phyloP scores from a whole-genome alignment of 2,113 vertebrate genomes.

The Hoplias malabaricus region DNA sequence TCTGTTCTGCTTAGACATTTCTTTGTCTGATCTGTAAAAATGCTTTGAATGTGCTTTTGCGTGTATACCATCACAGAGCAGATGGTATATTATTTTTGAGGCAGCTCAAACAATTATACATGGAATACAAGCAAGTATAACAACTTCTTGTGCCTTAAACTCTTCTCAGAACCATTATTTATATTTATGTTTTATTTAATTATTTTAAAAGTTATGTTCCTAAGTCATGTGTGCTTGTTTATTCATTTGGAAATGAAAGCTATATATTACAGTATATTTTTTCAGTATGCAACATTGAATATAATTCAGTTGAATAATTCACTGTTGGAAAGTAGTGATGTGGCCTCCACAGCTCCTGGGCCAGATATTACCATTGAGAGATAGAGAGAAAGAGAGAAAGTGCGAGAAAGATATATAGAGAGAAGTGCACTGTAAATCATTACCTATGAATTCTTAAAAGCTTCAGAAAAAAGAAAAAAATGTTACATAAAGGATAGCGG shows the following conservation, averaged over 20 bases:
- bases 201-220: background rate
- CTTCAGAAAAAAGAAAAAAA: background rate
- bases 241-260: background rate
- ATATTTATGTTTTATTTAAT: background rate
- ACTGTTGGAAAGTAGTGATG: background rate
- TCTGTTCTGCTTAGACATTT: background rate
- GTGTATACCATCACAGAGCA: background rate
- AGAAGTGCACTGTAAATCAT: background rate
- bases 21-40: background rate
- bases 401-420: background rate
- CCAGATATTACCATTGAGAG: background rate
- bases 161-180: background rate
- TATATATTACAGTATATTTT: background rate
- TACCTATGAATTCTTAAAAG: constrained; percentile 1
- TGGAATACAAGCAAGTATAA: background rate
- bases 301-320: background rate
- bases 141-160: no score
- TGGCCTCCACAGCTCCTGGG: background rate
- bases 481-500: background rate
- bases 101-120: background rate
- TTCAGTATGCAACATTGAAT: background rate
- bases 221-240: background rate
- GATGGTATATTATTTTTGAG: background rate
- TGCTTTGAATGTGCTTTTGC: background rate
- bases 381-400: no score